A percentile compares a stretch with the other conserved stretches of the same genome.
Evolutionary conservation across 2,888 invertebrate species (phyloP).

Genomic region (Plagodis dolabraria): DNA sequence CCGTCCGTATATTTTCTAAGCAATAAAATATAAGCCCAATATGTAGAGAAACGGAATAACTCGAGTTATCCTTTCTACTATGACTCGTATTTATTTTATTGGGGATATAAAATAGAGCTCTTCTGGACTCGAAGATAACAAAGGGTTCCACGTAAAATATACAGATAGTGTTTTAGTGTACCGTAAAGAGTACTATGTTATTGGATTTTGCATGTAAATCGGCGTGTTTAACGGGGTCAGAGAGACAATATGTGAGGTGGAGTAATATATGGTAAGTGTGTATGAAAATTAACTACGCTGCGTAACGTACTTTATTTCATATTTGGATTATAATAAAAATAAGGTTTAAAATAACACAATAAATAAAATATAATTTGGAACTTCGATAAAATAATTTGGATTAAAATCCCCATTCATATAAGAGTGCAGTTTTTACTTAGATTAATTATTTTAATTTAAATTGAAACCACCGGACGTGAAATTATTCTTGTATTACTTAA

Average conservation of each 20-base stretch:
- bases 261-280: constrained; percentile 1
- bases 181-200: constrained; percentile 29
- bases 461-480: too few relatives aligned
- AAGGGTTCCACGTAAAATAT: constrained; percentile 30
- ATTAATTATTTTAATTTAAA: too few relatives aligned
- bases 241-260: constrained; percentile 11
- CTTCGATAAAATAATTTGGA: too few relatives aligned
- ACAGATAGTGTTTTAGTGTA: constrained; percentile 29
- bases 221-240: constrained; percentile 20
- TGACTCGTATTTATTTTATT: constrained; percentile 33
- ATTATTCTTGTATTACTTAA: too few relatives aligned
- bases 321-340: too few relatives aligned
- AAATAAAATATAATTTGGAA: too few relatives aligned
- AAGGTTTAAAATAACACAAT: too few relatives aligned
- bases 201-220: constrained; percentile 29
- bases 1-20: too few relatives aligned
- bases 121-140: constrained; percentile 31
- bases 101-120: constrained; percentile 31
- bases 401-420: too few relatives aligned
- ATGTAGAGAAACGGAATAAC: constrained; percentile 27
- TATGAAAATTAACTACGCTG: not conserved
- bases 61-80: constrained; percentile 26
- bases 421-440: too few relatives aligned
- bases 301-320: too few relatives aligned
- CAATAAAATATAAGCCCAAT: constrained; percentile 18